Percentiles rank a stretch among this genome's conserved stretches.
Evolutionary conservation across 1,140 invertebrate genomes (phyloP).

Genomic region (Phymastichus coffea): DNA sequence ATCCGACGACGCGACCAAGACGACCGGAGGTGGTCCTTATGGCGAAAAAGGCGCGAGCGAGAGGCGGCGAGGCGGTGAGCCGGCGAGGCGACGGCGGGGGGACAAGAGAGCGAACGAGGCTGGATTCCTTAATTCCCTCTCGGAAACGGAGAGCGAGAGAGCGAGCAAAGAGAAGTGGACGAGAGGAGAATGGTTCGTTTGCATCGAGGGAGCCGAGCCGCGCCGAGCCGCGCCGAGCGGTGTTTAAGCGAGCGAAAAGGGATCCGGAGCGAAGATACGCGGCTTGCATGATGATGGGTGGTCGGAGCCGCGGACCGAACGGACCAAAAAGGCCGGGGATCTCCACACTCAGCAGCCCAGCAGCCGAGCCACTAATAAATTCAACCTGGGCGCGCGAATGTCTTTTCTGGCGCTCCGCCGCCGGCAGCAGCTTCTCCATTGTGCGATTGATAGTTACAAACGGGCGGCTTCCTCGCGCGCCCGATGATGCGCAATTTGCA

Average conservation of each 20-base stretch:
- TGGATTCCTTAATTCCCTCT: conserved; percentile 26
- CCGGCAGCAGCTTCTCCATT: too few species aligned
- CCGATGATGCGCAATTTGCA: too few species aligned
- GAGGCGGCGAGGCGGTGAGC: too few species aligned
- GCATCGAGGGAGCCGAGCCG: conserved; percentile 13
- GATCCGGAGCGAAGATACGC: conserved; percentile 40
- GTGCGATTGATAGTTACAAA: too few species aligned
- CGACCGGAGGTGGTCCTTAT: conserved; percentile 10
- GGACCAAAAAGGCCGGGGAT: too few species aligned
- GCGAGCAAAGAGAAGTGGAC: not conserved
- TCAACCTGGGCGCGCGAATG: conserved; percentile 19
- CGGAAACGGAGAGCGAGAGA: conserved; percentile 1
- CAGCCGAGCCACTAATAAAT: conserved; percentile 29
- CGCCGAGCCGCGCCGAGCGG: conserved; percentile 15
- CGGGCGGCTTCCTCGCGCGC: too few species aligned
- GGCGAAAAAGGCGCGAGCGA: not conserved
- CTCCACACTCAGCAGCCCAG: too few species aligned
- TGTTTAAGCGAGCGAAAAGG: conserved; percentile 49
- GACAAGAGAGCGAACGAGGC: not conserved
- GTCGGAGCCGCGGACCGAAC: too few species aligned
- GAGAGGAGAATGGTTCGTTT: conserved; percentile 32
- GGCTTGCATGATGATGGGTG: conserved; percentile 26
- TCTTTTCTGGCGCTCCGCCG: too few species aligned
- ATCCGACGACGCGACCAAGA: not conserved
- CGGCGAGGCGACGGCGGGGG: not conserved